These are phyloP conservation scores for Schizotus pectinicornis DNA, from an alignment of 2,888 invertebrate species.

Conservation along the genomic window DNA sequence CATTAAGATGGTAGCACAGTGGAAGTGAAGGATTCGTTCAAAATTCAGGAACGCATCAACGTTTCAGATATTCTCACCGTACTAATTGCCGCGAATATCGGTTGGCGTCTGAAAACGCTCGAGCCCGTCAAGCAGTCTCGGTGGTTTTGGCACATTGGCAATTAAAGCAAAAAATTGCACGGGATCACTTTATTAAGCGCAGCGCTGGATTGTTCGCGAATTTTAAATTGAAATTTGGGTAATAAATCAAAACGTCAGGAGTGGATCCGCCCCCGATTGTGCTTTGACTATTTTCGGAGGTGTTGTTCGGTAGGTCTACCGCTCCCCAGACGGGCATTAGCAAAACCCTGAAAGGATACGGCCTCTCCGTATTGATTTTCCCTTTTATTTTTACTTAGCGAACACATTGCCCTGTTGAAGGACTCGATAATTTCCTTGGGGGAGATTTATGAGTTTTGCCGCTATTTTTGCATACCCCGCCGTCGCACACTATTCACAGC, in stretches of 20 bases:
- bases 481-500: slow-evolving; percentile 8
- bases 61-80: not conserved
- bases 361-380: slow-evolving; percentile 30
- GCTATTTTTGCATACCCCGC: slow-evolving; percentile 24
- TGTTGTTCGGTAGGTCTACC: slow-evolving; percentile 31
- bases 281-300: slow-evolving; percentile 42
- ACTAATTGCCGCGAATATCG: slow-evolving; percentile 19
- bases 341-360: slow-evolving; percentile 25
- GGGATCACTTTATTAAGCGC: slow-evolving; percentile 22
- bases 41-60: too few relatives aligned
- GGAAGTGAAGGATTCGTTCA: too few relatives aligned
- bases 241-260: slow-evolving; percentile 49
- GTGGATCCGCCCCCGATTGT: slow-evolving; percentile 42
- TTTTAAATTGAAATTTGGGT: slow-evolving; percentile 50
- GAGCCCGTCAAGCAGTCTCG: slow-evolving; percentile 15
- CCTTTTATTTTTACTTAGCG: slow-evolving; percentile 32
- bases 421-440: slow-evolving; percentile 28
- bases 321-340: slow-evolving; percentile 35
- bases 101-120: slow-evolving; percentile 13
- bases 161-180: slow-evolving; percentile 20
- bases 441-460: slow-evolving; percentile 24
- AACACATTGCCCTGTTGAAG: slow-evolving; percentile 28
- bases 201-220: slow-evolving; percentile 31
- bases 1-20: too few relatives aligned
- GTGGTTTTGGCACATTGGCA: slow-evolving; percentile 16